A percentile compares a stretch with the other conserved stretches of the same genome.
phyloP scores from a whole-genome alignment of 2,888 invertebrate species.

The Gasteruption jaculator region DNA sequence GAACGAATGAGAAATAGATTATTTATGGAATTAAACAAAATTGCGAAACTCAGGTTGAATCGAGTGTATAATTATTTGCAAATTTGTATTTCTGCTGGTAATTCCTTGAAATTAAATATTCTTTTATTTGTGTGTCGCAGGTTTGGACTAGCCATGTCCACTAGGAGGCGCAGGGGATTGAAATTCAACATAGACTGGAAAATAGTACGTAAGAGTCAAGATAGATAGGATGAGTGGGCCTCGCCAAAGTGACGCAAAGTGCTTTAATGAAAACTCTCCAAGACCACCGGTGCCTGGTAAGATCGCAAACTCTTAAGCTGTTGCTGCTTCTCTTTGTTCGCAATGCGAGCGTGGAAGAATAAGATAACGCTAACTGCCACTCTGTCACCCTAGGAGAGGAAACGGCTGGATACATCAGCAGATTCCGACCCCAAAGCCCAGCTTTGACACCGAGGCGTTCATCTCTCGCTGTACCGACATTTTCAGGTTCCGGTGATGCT shows the following conservation, averaged over 20 bases:
- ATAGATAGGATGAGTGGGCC: slow-evolving; percentile 51
- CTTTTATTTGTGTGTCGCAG: slow-evolving; percentile 34
- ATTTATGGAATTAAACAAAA: too few relatives aligned
- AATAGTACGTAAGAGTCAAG: slow-evolving; percentile 46
- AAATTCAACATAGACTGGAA: slow-evolving; percentile 47
- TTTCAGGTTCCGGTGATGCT: slow-evolving; percentile 43
- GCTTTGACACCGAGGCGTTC: slow-evolving; percentile 51
- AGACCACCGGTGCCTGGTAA: slow-evolving; percentile 82
- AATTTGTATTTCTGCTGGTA: too few relatives aligned
- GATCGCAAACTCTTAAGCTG: slow-evolving; percentile 38
- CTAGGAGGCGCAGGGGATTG: slow-evolving; percentile 47
- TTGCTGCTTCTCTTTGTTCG: background rate
- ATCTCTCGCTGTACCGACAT: slow-evolving; percentile 41
- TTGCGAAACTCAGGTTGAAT: too few relatives aligned
- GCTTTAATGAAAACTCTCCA: slow-evolving; percentile 65
- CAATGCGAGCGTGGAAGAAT: slow-evolving; percentile 1
- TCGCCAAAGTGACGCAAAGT: slow-evolving; percentile 48
- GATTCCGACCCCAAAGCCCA: slow-evolving; percentile 47
- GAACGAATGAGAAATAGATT: too few relatives aligned
- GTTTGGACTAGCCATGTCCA: slow-evolving; percentile 51
- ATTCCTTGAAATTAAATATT: slow-evolving; percentile 4
- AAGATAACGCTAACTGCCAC: too few relatives aligned
- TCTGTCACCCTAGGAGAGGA: too few relatives aligned
- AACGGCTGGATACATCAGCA: slow-evolving; percentile 44
- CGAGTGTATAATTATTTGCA: too few relatives aligned